These are phyloP conservation scores for Phyllotis vaccarum DNA, from an alignment of 2,797 vertebrate species.

Conservation along the genomic window DNA sequence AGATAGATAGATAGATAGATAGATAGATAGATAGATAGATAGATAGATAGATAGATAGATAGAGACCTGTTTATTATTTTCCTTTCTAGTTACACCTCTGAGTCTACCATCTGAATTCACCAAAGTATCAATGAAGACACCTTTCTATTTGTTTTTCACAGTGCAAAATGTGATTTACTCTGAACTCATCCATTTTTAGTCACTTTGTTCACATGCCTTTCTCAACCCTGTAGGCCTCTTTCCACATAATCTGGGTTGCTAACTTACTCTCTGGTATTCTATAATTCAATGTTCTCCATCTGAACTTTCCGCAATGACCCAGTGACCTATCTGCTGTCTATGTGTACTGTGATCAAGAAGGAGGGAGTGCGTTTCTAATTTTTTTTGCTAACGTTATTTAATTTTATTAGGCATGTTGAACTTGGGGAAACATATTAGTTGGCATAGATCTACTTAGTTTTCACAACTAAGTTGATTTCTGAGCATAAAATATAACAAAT, in stretches of 20 bases:
- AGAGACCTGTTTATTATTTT: neutral
- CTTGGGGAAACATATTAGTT: neutral
- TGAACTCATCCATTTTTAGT: neutral
- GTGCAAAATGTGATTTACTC: neutral
- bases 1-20: neutral
- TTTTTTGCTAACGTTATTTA: neutral
- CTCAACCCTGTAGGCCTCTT: neutral
- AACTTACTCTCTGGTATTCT: neutral
- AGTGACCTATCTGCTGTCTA: neutral
- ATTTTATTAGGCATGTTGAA: neutral
- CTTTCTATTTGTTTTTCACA: neutral
- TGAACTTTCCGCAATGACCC: neutral
- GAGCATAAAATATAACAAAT: neutral
- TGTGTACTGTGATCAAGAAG: neutral
- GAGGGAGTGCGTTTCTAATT: neutral
- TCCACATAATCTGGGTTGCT: neutral
- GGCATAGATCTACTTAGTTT: neutral
- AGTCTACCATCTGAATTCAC: neutral
- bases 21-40: neutral
- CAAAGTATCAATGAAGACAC: neutral
- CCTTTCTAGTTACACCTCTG: neutral
- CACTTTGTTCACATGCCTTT: neutral
- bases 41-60: no score
- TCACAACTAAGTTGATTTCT: neutral
- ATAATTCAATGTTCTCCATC: neutral